These are phyloP conservation scores for Paracentrotus lividus DNA, from an alignment of 53 echinoderm and acorn worm species.

Conservation along the genomic window DNA sequence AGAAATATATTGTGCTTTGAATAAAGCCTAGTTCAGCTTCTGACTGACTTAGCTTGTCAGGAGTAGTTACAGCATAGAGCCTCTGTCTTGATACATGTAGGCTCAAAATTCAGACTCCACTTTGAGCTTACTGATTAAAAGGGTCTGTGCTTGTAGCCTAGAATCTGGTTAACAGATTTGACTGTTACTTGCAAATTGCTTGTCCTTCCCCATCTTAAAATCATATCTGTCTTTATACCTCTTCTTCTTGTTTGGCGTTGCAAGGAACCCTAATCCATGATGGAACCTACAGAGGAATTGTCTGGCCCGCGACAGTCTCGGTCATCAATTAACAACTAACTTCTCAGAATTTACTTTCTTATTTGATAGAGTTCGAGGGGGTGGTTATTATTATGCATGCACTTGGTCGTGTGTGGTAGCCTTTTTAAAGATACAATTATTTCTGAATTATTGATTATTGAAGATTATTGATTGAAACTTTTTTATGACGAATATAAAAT, in stretches of 20 bases:
- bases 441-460: background rate
- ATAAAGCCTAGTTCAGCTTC: no score
- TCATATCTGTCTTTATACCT: background rate
- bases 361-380: background rate
- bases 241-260: background rate
- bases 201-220: background rate
- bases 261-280: constrained; percentile 1
- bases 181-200: background rate
- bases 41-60: no score
- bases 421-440: background rate
- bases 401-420: background rate
- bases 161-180: background rate
- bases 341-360: background rate
- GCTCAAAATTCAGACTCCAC: no score
- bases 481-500: no score
- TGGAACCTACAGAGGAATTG: background rate
- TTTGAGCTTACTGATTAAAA: no score
- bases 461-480: no score
- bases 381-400: background rate
- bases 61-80: no score
- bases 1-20: no score
- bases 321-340: background rate
- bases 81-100: no score
- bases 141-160: no score
- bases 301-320: background rate